phyloP scores from a whole-genome alignment of 92 coral and sea anemone genomes.

The Actinernus sp. region DNA sequence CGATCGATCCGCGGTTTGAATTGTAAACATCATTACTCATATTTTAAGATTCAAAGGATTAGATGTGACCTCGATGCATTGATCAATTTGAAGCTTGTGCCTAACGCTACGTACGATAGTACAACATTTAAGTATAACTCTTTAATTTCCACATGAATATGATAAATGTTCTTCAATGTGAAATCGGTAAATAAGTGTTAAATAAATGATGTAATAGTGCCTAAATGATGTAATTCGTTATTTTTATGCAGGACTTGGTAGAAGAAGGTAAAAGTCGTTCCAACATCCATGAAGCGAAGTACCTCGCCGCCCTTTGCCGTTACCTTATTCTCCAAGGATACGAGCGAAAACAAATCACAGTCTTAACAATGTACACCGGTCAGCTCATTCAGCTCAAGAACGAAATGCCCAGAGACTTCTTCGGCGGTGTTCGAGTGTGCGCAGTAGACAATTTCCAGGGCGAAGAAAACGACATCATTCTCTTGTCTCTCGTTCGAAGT shows the following conservation, averaged over 20 bases:
- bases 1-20: too few species aligned
- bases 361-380: conserved; percentile 93
- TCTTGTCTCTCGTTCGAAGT: conserved; percentile 95
- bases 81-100: too few species aligned
- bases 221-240: too few species aligned
- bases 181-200: too few species aligned
- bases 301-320: conserved; percentile 86
- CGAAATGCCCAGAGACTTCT: conserved; percentile 80
- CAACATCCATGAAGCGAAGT: conserved; percentile 93
- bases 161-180: too few species aligned
- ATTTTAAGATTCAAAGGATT: too few species aligned
- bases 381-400: conserved; percentile 87
- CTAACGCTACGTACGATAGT: too few species aligned
- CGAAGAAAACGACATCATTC: conserved; percentile 94
- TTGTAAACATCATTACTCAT: too few species aligned
- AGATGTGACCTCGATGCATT: too few species aligned
- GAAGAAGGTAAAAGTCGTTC: conserved; percentile 92
- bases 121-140: too few species aligned
- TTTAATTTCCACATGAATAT: too few species aligned
- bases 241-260: conserved; percentile 79
- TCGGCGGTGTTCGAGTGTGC: conserved; percentile 86
- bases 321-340: conserved; percentile 94
- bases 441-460: conserved; percentile 99
- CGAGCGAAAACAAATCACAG: conserved; percentile 80
- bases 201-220: too few species aligned